These are phyloP conservation scores for Drosophila prolongata DNA, from an alignment of 2,888 invertebrate species.

Conservation along the genomic window DNA sequence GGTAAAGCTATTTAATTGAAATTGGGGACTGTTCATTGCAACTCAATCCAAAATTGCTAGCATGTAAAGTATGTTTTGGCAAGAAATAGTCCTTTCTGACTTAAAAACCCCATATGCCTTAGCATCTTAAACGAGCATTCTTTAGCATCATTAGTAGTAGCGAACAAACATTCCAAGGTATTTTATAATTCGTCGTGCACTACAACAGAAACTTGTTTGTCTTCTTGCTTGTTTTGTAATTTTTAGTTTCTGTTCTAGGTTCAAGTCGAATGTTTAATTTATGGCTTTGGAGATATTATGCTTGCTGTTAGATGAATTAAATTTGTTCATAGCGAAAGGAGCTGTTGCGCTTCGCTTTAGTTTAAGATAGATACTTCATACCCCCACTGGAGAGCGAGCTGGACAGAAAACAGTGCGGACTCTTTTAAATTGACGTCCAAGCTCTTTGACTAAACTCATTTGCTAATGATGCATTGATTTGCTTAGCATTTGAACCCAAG, in stretches of 20 bases:
- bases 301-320: constrained; percentile 35
- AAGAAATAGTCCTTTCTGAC: not conserved
- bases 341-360: not conserved
- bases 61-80: not conserved
- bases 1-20: not conserved
- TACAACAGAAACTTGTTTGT: not conserved
- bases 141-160: not conserved
- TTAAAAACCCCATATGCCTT: not conserved
- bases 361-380: not conserved
- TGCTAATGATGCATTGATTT: constrained; percentile 81
- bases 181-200: not conserved
- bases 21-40: not conserved
- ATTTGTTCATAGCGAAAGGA: not conserved
- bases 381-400: not conserved
- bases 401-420: constrained; percentile 20
- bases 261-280: constrained; percentile 81
- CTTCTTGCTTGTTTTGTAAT: not conserved
- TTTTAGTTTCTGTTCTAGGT: not conserved
- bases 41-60: not conserved
- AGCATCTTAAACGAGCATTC: not conserved
- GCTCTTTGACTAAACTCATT: constrained; percentile 69
- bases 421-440: not conserved
- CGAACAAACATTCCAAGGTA: not conserved
- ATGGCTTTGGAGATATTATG: constrained; percentile 82
- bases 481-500: constrained; percentile 41